Evolutionary conservation across 1,140 invertebrate genomes (phyloP), one percentile per base, ranked within the genome.

Genomic region (Zaprionus capensis): DNA sequence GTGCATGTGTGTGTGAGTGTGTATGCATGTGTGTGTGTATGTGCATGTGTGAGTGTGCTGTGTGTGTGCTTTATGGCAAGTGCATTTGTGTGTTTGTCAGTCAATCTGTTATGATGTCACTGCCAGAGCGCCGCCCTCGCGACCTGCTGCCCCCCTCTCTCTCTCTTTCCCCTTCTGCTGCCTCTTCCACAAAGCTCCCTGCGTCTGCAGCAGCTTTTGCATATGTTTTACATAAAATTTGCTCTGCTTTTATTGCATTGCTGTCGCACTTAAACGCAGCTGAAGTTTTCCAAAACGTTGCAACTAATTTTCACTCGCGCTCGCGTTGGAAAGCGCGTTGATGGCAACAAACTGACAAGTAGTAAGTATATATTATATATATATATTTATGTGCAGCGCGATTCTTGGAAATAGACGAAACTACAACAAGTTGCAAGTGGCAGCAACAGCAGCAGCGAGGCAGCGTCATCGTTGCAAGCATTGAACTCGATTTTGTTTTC

Each of bases 401-500:
- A 90, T 90, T 90, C 85, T 90, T 81, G 85, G 85, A 90, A 87
- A 66, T 49, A 22, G 41, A 62, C 75, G 71, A 46, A 46, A 46
- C 41, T 46, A 46, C 41, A 44, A 44, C 41, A 46, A 46, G 41
- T 46, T 46, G 41, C 41, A 46, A 46, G 58, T 17, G n/a, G 62
- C 65, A 67, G 49, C 76, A 67, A 62, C 71, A 66, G 57, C 57
- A 22, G n/a, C 28, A 38, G 44, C 38, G n/a, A 28, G 31, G 65
- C 81, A 71, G 63, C 81, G 82, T 85, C 78, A 82, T 86, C 75
- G 81, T 75, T 70, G 85, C 86, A 90, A 90, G 85, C 85, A 90
- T 90, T 90, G 85, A 90, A 90, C 85, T 90, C 85, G 86, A 90
- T 90, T 90, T 90, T 90, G 85, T 90, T 90, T 90, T 90, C 85